These are phyloP conservation scores for Lagopus leucura DNA, from an alignment of 2,113 vertebrate species.

Conservation along the genomic window DNA sequence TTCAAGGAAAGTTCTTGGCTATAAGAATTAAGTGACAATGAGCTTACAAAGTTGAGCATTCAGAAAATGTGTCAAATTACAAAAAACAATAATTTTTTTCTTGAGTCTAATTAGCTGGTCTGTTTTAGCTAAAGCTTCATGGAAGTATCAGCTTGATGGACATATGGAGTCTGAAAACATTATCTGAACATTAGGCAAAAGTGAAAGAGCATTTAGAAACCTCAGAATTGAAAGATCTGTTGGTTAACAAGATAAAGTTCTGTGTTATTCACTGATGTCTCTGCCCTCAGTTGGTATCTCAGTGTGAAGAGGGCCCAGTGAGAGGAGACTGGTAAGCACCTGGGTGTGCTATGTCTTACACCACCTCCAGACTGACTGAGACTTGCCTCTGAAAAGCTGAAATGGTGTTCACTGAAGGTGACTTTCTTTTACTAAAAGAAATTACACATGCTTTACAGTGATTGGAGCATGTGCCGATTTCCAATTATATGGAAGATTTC, in stretches of 20 bases:
- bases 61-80: neutral
- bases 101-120: neutral
- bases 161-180: neutral
- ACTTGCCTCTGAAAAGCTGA: neutral
- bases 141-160: neutral
- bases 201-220: neutral
- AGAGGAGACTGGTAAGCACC: no score
- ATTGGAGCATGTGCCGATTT: neutral
- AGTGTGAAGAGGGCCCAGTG: fast-evolving
- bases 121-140: neutral
- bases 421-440: neutral
- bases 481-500: neutral
- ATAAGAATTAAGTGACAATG: neutral
- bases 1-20: neutral
- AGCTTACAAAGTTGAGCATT: neutral
- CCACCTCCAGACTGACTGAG: fast-evolving
- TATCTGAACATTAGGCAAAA: neutral
- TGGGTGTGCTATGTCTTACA: fast-evolving
- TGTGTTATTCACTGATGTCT: neutral
- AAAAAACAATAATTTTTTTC: neutral
- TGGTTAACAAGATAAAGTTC: neutral
- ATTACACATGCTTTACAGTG: neutral
- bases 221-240: neutral
- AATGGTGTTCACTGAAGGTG: neutral
- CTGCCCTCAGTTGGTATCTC: neutral